Evolutionary conservation across 2,113 vertebrate species (phyloP).

Genomic region (Anguilla rostrata): DNA sequence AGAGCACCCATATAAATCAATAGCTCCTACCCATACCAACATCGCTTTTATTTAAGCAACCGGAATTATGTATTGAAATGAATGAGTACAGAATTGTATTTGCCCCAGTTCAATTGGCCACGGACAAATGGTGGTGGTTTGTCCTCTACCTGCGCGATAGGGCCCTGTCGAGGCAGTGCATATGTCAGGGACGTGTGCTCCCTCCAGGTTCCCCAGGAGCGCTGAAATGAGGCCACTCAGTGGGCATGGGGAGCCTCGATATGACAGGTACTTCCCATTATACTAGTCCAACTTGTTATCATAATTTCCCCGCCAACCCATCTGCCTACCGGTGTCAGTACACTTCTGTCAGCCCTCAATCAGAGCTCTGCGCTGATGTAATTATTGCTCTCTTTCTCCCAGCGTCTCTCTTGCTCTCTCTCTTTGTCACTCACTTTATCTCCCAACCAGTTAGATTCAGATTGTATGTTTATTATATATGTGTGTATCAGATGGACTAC

Average conservation of each 20-base stretch:
- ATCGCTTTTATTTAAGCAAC: neutral
- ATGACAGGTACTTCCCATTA: slow-evolving; percentile 22
- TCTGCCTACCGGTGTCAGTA: neutral
- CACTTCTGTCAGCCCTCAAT: slow-evolving; percentile 3
- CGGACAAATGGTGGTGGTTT: neutral
- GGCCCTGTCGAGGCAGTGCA: neutral
- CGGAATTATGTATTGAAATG: neutral
- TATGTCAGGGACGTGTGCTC: neutral
- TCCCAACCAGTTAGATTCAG: neutral
- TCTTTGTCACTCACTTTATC: neutral
- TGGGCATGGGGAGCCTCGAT: neutral
- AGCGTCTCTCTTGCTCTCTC: neutral
- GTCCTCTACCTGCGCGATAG: neutral
- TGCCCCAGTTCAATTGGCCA: neutral
- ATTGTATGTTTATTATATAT: neutral
- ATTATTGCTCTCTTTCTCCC: neutral
- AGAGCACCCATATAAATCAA: neutral
- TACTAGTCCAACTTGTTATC: slow-evolving; percentile 13
- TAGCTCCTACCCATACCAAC: neutral
- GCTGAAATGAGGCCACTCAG: slow-evolving; percentile 9
- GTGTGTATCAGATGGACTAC: neutral
- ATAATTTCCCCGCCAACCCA: neutral
- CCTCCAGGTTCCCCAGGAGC: neutral
- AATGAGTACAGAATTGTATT: neutral
- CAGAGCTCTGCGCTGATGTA: slow-evolving; percentile 15